Evolutionary conservation across 2,888 invertebrate species (phyloP), one percentile per base, ranked within the genome.

Genomic region (Melanotus villosus): DNA sequence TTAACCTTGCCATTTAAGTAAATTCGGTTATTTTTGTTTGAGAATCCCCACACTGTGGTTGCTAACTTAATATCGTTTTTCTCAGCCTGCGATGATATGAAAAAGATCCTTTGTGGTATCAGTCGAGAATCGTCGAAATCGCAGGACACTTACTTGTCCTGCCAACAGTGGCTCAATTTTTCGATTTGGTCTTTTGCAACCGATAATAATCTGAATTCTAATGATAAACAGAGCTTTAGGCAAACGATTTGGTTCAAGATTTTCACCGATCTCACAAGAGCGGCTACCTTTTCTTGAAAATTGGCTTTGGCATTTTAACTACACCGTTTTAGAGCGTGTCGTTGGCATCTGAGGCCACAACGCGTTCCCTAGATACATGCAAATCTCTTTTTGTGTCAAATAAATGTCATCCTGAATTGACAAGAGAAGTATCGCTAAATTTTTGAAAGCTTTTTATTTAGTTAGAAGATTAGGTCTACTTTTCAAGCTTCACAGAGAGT

Each of bases 311-410:
- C 65, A 59, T 58, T 59, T 66, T 66, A 59, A 59, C 58, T 50
- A 59, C n/a, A n/a, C 45, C 41, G 32, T 32, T 59, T 50, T 65
- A 38, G 32, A 58, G 34, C 58, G 26, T 47, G 50, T 66, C 59
- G 58, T 32, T 66, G 32, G 19, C 52, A 30, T 36, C 47, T 38
- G 23, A 65, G 59, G 26, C 59, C 50, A 19, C 59, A 26, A 16
- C 52, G 45, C 14, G n/a, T 26, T 66, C 65, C 59, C 65, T 30
- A 36, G 59, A 52, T 36, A 58, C 57, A 57, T 57, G 65, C 65
- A 65, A 65, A 65, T 65, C 36, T 47, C 50, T 57, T 65, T 47
- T 30, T 26, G 34, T 45, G 65, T 57, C 65, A 58, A 65, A 65
- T 65, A 65, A 65, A 65, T 57, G 65, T 65, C 57, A 30, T 9